Conservation (phyloP, 1,140 invertebrate genomes). For the Colletes gigas region DNA sequence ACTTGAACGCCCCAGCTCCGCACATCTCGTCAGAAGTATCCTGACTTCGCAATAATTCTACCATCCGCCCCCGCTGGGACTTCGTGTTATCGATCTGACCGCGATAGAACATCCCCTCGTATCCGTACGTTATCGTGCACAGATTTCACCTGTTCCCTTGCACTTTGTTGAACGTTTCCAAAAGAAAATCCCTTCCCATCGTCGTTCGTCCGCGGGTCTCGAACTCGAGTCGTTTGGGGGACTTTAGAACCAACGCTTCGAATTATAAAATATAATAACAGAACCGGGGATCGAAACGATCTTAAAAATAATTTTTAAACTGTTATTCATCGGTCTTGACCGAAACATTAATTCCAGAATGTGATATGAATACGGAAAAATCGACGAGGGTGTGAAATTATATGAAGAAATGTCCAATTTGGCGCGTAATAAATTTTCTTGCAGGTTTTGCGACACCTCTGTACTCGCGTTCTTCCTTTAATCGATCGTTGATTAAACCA, state of each 20-base stretch:
- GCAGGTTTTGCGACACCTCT: not conserved
- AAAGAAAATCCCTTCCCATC: not conserved
- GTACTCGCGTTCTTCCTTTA: not conserved
- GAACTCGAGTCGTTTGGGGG: too few species aligned
- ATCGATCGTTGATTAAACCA: not conserved
- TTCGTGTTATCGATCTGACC: slow-evolving; percentile 54
- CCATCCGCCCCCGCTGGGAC: not conserved
- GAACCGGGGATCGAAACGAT: too few species aligned
- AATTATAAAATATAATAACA: too few species aligned
- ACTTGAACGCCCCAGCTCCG: slow-evolving; percentile 38
- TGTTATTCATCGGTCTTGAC: too few species aligned
- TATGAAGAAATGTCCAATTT: too few species aligned
- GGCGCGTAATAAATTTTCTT: too few species aligned
- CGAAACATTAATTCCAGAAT: too few species aligned
- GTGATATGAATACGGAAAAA: too few species aligned
- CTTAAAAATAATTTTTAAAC: too few species aligned
- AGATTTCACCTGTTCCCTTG: slow-evolving; percentile 28
- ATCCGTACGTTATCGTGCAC: not conserved
- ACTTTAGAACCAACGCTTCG: too few species aligned
- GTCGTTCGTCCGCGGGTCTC: too few species aligned
- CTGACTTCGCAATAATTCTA: slow-evolving; percentile 62
- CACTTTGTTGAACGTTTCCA: not conserved
- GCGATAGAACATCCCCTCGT: slow-evolving; percentile 20
- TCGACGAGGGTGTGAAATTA: too few species aligned
- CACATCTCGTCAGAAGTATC: slow-evolving; percentile 53